Evolutionary conservation across 2,797 vertebrate genomes (phyloP).

Genomic region (Sebastes iracundus): DNA sequence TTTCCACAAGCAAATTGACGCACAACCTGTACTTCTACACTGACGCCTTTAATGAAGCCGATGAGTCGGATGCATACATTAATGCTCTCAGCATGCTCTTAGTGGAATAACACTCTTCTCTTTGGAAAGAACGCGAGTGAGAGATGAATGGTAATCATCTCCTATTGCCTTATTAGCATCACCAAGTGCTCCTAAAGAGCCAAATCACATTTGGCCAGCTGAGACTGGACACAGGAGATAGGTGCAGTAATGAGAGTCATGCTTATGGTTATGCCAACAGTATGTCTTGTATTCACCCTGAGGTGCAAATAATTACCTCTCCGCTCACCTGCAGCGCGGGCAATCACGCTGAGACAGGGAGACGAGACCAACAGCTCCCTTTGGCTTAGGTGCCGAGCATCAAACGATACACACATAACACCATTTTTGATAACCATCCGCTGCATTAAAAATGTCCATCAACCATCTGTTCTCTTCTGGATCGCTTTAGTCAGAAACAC

Average conservation of each 20-base stretch:
- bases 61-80: neutral
- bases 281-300: conserved; percentile 45
- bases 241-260: conserved; percentile 13
- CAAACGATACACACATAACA: conserved; percentile 28
- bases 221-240: conserved; percentile 6
- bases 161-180: conserved; percentile 23
- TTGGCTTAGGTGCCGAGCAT: conserved; percentile 9
- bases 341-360: conserved; percentile 32
- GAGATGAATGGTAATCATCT: conserved; percentile 25
- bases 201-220: conserved; percentile 13
- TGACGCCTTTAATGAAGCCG: neutral
- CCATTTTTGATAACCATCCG: conserved; percentile 7
- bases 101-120: conserved; percentile 3
- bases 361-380: conserved; percentile 17
- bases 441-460: conserved; percentile 20
- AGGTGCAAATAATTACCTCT: conserved; percentile 56
- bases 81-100: conserved; percentile 13
- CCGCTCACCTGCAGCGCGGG: conserved; percentile 25
- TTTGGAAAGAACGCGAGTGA: neutral
- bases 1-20: neutral
- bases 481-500: neutral
- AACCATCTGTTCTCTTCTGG: conserved; percentile 8
- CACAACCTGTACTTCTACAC: neutral
- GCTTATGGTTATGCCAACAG: neutral
- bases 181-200: conserved; percentile 12